Conservation (phyloP, 2,797 vertebrate species). For the Carduelis carduelis region DNA sequence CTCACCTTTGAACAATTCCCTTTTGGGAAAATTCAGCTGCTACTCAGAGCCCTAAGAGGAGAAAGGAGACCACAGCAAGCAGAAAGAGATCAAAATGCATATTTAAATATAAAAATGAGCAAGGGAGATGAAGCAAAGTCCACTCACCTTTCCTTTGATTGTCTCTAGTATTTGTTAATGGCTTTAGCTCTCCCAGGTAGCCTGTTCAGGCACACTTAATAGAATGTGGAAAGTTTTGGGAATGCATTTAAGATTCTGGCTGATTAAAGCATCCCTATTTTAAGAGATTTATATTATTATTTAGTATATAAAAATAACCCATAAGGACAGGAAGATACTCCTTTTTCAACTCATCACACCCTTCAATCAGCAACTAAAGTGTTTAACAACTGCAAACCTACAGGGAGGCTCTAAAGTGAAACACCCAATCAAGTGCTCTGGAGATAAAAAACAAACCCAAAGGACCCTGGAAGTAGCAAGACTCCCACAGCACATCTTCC, state of each 20-base stretch:
- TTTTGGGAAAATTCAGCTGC: background rate
- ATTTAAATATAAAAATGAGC: conserved; percentile 13
- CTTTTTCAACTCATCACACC: background rate
- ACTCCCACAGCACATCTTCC: background rate
- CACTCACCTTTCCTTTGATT: conserved; percentile 16
- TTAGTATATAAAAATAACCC: background rate
- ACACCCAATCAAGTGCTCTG: background rate
- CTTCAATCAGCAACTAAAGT: background rate
- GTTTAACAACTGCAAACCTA: background rate
- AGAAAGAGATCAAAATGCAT: background rate
- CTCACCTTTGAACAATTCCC: conserved; percentile 5
- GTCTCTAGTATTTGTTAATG: conserved; percentile 11
- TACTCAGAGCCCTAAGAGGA: background rate
- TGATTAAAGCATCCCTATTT: background rate
- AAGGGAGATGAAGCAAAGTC: background rate
- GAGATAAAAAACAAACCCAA: background rate
- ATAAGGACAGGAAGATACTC: background rate
- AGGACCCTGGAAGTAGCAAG: background rate
- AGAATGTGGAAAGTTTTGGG: background rate
- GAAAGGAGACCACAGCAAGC: background rate
- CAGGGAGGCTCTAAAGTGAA: background rate
- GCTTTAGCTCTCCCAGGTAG: background rate
- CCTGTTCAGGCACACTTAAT: background rate
- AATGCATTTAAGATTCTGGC: background rate
- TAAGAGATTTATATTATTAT: background rate